phyloP scores from a whole-genome alignment of 2,113 vertebrate genomes.

The Acrocephalus arundinaceus region DNA sequence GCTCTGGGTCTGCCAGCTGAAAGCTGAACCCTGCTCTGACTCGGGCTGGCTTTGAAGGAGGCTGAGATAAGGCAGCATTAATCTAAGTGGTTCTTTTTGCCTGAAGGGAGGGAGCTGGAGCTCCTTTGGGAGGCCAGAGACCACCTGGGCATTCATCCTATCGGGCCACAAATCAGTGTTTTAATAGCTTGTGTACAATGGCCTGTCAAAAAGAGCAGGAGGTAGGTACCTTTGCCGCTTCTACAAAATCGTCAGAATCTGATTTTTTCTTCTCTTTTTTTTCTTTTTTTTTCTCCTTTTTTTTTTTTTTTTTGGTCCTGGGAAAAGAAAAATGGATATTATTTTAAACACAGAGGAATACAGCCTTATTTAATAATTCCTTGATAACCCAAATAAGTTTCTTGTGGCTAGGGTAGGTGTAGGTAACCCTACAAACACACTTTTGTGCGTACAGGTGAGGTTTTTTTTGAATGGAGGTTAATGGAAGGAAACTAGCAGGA shows the following conservation, averaged over 20 bases:
- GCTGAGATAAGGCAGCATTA: constrained; percentile 52
- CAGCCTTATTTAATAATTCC: not conserved
- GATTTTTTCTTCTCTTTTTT: not conserved
- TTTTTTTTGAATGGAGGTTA: not conserved
- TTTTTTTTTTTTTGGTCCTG: not conserved
- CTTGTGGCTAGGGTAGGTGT: fast-evolving
- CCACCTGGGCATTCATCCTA: constrained; percentile 30
- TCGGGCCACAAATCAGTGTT: not conserved
- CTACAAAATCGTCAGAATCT: not conserved
- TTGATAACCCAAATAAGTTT: not conserved
- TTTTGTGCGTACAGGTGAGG: not conserved
- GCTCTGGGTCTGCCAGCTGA: constrained; percentile 50
- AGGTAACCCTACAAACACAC: not conserved
- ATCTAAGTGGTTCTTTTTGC: constrained; percentile 44
- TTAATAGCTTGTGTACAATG: constrained; percentile 44
- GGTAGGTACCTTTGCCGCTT: not conserved
- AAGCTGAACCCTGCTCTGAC: constrained; percentile 44
- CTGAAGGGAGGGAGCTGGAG: constrained; percentile 17
- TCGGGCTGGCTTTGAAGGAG: constrained; percentile 47
- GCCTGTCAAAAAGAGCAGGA: not conserved
- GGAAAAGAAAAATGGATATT: not conserved
- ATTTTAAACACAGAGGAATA: not conserved
- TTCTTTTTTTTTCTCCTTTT: too few species aligned
- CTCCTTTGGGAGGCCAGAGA: constrained; percentile 36
- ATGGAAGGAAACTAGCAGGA: not conserved